Percentiles rank a stretch among this genome's conserved stretches.
These are phyloP conservation scores for Endotricha flammealis DNA, from an alignment of 2,888 invertebrate genomes.

Conservation along the genomic window DNA sequence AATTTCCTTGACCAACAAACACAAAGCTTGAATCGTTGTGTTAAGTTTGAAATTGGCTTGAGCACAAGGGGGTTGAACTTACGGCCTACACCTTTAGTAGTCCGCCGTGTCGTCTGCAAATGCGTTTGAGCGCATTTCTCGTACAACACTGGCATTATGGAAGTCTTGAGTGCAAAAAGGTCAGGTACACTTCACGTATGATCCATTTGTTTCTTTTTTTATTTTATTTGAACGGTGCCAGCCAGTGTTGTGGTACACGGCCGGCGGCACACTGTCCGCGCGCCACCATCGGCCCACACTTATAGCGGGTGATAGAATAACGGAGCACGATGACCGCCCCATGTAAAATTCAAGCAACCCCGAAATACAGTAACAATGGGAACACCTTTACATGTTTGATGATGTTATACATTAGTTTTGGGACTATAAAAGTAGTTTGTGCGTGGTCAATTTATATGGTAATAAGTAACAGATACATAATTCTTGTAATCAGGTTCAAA, in stretches of 20 bases:
- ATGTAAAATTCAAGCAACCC: conserved; percentile 62
- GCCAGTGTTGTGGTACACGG: conserved; percentile 64
- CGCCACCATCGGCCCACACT: conserved; percentile 51
- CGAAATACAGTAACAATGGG: conserved; percentile 34
- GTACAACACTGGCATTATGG: conserved; percentile 60
- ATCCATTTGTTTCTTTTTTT: conserved; percentile 43
- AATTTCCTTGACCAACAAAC: conserved; percentile 27
- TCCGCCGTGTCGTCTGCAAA: conserved; percentile 49
- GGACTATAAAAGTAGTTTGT: not conserved
- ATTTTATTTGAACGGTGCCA: conserved; percentile 49
- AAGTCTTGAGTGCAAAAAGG: conserved; percentile 32
- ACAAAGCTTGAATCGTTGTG: conserved; percentile 25
- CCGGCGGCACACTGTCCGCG: conserved; percentile 69
- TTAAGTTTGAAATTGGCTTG: conserved; percentile 33
- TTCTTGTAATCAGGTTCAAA: too few species aligned
- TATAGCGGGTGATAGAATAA: conserved; percentile 52
- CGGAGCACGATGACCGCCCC: conserved; percentile 55
- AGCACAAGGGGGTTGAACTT: conserved; percentile 48
- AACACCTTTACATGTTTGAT: conserved; percentile 44
- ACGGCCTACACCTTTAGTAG: conserved; percentile 44
- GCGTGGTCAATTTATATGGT: too few species aligned
- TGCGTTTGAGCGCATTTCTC: conserved; percentile 56
- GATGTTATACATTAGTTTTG: conserved; percentile 30
- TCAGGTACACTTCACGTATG: conserved; percentile 55
- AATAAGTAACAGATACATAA: too few species aligned